Base-by-base conservation (phyloP, 2,797 vertebrate genomes). In the Thripadectes ignobilis region DNA sequence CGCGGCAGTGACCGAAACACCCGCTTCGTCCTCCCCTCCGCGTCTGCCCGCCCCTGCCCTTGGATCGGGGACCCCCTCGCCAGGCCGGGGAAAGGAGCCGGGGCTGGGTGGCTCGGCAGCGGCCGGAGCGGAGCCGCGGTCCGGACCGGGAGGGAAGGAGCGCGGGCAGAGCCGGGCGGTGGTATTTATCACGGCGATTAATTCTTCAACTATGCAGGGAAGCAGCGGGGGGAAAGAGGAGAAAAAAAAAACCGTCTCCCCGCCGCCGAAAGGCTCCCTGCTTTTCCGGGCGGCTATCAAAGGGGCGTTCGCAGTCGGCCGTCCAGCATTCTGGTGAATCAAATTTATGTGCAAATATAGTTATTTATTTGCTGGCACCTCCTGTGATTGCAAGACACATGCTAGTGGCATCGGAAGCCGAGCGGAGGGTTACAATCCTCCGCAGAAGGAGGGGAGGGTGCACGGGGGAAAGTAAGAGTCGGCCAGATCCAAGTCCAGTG, bases 401-500 rank as follows among this genome's bases (percentile, higher is more conserved):
- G 46, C 55, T 43, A 61, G 85, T 46, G 63, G 79, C 83, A 16
- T 4, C 85, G 71, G 84, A 41, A 65, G 62, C 68, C 59, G 43
- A 29, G 92, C 77, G 86, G 96, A 97, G 89, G 94, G 88, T 96
- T 96, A 93, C 91, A 89, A 68, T 76, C 49, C 77, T 57, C 85
- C 26, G 62, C 75, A 36, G 55, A 73, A 91, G 48, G 49, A 94
- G 81, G 86, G 95, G 91, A 94, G 89, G 96, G 86, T 82, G 52
- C 7, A 86, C 12, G 61, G 75, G 41, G 91, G 3, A 34, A 78
- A 97, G 91, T 72, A 38, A 62, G 66, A 63, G 62, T 73, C 76
- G 80, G 61, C 67, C 96, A 93, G 97, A 98, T 97, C 95, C 98
- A 98, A 98, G 98, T 96, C 98, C 98, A 98, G 97, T 98, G 97